Base-by-base conservation (phyloP, 2,888 invertebrate genomes). In the Drosophila engyochracea region DNA sequence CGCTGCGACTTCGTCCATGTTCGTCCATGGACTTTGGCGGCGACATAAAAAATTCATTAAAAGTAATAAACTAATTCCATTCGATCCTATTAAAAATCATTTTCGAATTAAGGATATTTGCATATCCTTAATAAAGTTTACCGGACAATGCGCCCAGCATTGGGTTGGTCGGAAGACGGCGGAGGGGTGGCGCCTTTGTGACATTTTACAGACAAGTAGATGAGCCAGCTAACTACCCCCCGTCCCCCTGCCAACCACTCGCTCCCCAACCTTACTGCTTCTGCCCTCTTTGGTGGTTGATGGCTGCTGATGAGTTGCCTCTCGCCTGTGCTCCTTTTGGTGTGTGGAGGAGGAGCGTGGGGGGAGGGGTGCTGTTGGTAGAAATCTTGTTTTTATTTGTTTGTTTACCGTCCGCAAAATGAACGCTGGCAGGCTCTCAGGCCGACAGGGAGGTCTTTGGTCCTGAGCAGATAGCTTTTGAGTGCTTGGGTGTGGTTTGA, bases 71-170 rank as follows among this genome's bases (percentile, higher is more conserved):
- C 92, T 92, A 92, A 92, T 92, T 92, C 92, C 92, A 91, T 92
- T 92, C 92, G 92, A 92, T 92, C 92, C 92, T 92, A 92, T 92
- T 92, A 92, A 92, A 92, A 92, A 92, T 92, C 92, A 92, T 92
- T 92, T 92, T 92, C 92, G 87, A 92, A 92, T 92, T 92, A 92
- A 92, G 92, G 86, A 91, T 91, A 92, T 92, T 92, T 92, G 92
- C 92, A 92, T 92, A 92, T 91, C 92, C 89, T 91, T 91, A 91
- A 92, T 92, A 92, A 92, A 91, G 91, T 89, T 86, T 80, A 74
- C 83, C 83, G 82, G 85, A 68, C 74, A 70, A 70, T 75, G 70
- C 63, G 64, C 51, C 44, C 58, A 31, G 25, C 47, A 47, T 47
- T 47, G 47, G 44, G 16, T 30, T 22, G n/a, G n/a, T n/a, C 9